Base-by-base conservation (phyloP, 2,888 invertebrate genomes). In the Hypena proboscidalis region DNA sequence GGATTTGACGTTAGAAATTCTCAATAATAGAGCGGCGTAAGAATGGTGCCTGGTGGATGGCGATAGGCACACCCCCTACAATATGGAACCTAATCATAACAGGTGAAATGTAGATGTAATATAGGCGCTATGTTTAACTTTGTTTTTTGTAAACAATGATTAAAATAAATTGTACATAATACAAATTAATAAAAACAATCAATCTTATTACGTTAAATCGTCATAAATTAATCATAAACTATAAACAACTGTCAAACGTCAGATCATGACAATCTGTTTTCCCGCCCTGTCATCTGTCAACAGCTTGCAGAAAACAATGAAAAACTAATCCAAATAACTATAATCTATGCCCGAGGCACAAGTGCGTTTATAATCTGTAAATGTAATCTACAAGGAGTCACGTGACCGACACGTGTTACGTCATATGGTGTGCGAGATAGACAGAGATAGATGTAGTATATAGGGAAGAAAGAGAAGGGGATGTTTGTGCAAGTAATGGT, bases 391-490 rank as follows among this genome's bases (percentile, higher is more conserved):
- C 54, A 71, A 71, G 67, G 62, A 61, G 58, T 32, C 81, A 69
- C 81, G 81, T 75, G 81, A 23, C 63, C 4, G 43, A 3, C 75
- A 69, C 76, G 77, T 53, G 71, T 31, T 39, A 30, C 62, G 67
- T 55, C 77, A 72, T 67, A 63, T 71, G 77, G 60, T 68, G 67
- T 52, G 58, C 41, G 68, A 71, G 46, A 15, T 62, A 38, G 72
- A 74, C 10, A 2, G 15, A 1, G 0, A 4, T 25, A n/a, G n/a
- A n/a, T n/a, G n/a, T n/a, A n/a, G n/a, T n/a, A n/a, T n/a, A 53
- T 27, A 2, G 13, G 39, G 9, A n/a, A 47, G 38, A 46, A 31
- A 44, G 25, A n/a, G 29, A 41, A 3, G n/a, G 6, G 2, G 10
- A 4, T 40, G 10, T 34, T 2, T 19, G 32, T 15, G 21, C 17